Evolutionary conservation across 2,113 vertebrate species (phyloP).

Genomic region (Sceloporus undulatus): DNA sequence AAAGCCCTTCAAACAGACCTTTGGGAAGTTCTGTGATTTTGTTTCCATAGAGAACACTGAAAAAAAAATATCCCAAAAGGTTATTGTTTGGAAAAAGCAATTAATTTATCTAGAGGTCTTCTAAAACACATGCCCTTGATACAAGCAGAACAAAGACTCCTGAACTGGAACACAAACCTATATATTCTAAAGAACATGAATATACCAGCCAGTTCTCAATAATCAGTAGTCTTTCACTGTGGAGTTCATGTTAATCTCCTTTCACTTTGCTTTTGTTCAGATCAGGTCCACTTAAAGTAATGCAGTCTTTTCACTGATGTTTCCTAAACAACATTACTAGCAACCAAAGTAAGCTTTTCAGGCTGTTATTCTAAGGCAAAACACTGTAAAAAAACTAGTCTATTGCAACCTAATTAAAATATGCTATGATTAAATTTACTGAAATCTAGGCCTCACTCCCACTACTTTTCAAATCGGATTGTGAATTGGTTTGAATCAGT

Average conservation of each 20-base stretch:
- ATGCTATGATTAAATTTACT: too few relatives aligned
- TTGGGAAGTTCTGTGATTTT: conserved; percentile 99
- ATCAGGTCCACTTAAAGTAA: neutral
- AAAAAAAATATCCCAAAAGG: conserved; percentile 47
- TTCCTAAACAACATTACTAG: conserved; percentile 1
- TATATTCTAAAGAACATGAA: neutral
- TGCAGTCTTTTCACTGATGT: neutral
- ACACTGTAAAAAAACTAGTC: neutral
- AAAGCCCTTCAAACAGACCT: conserved; percentile 94
- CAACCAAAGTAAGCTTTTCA: neutral
- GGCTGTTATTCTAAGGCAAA: neutral
- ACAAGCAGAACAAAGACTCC: neutral
- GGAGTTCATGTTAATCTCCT: neutral
- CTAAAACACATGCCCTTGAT: conserved; percentile 10
- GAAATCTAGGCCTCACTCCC: too few relatives aligned
- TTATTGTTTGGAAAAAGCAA: neutral
- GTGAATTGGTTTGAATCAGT: too few relatives aligned
- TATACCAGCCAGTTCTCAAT: neutral
- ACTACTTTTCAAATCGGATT: too few relatives aligned
- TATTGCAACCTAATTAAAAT: neutral
- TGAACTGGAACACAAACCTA: neutral
- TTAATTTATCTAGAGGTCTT: neutral
- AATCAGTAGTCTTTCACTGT: neutral
- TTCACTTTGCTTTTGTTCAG: neutral
- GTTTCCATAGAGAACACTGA: conserved; percentile 96